These are phyloP conservation scores for Papilio dardanus DNA, from an alignment of 1,140 invertebrate genomes.

Conservation along the genomic window DNA sequence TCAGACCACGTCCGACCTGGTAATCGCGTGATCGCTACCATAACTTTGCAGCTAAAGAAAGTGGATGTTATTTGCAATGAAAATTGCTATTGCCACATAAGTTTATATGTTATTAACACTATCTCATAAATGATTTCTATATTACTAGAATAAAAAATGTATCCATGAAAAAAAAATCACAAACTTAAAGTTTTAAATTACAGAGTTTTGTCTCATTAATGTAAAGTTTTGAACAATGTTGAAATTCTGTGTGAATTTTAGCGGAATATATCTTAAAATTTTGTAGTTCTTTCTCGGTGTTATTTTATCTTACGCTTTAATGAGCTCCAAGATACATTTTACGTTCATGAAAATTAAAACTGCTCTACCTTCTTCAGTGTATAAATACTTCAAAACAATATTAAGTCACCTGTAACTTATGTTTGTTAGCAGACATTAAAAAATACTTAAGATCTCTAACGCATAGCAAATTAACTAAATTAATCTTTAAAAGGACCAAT, in stretches of 20 bases:
- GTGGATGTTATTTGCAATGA: too few relatives aligned
- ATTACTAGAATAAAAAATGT: neutral
- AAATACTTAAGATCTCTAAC: too few relatives aligned
- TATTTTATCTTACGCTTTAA: neutral
- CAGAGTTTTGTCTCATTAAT: neutral
- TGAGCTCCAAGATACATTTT: neutral
- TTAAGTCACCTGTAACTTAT: neutral
- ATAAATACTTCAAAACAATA: neutral
- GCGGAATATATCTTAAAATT: neutral
- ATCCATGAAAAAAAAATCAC: too few relatives aligned
- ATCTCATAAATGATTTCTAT: too few relatives aligned
- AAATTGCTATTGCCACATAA: too few relatives aligned
- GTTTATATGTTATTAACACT: too few relatives aligned
- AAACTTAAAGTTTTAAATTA: neutral
- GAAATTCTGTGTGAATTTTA: neutral
- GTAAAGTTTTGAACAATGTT: neutral
- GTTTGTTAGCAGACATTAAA: too few relatives aligned
- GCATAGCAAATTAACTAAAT: neutral
- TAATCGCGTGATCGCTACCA: too few relatives aligned
- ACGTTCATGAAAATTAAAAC: neutral
- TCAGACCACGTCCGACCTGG: too few relatives aligned
- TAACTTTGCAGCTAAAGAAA: too few relatives aligned
- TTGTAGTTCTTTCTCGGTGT: neutral
- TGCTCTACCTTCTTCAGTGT: neutral
- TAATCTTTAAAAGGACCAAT: neutral